Base-by-base conservation (phyloP, 92 coral and sea anemone genomes). In the Zoanthus sansibaricus region DNA sequence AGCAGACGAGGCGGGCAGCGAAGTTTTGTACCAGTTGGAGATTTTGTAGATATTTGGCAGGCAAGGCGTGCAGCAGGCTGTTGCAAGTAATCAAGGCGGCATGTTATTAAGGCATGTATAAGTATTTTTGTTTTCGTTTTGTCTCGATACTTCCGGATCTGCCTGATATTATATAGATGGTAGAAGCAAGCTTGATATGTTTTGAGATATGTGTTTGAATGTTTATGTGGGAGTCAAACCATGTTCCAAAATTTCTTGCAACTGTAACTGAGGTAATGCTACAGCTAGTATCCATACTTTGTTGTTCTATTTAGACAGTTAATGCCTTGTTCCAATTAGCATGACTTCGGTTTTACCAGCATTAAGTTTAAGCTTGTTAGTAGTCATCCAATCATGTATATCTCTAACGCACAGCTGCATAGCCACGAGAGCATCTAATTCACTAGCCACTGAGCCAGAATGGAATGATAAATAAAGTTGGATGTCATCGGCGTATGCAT, bases 291-390 rank as follows among this genome's bases (percentile, higher is more conserved):
- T 84, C 92, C 70, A 89, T 77, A 30, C 56, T 54, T 58, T 73
- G 67, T 67, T 33, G 59, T 51, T 51, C 73, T 44, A 73, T 59
- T 37, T 49, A 78, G 49, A 45, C 20, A 90, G 87, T 56, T 85
- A 87, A 44, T 73, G 86, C 42, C 71, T 47, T 72, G 89, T 64
- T 16, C 89, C 89, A 74, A 85, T 77, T 75, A 77, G 32, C 68
- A 89, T 77, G 56, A 90, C 77, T 73, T 90, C 78, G 6, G 92
- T 90, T 54, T 90, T 90, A 18, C 72, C 89, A 77, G 77, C 89
- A 45, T 84, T n/a, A 78, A 52, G 25, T 25, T 25, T 25, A 25
- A 25, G 25, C 25, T 25, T 25, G 25, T 25, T 25, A 25, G 25
- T 25, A 45, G 77, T 72, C 87, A 84, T 84, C 87, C 87, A 84